phyloP scores from a whole-genome alignment of 2,113 vertebrate genomes.

The Phoxinus phoxinus region DNA sequence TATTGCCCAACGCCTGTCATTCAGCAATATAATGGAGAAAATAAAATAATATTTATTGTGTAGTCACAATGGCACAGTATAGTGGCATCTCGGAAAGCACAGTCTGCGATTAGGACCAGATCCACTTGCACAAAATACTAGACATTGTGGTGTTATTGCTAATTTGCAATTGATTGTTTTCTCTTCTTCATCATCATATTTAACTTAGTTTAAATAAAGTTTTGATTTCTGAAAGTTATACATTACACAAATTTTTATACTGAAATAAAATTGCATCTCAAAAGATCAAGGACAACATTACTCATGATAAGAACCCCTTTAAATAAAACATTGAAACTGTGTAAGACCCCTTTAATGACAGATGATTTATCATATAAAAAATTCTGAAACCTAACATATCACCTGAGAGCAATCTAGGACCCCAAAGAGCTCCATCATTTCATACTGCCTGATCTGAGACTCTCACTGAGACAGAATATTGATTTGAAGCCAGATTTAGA shows the following conservation, averaged over 20 bases:
- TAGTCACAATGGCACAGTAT: not conserved
- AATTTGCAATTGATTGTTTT: not conserved
- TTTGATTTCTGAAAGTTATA: not conserved
- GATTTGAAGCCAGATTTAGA: not conserved
- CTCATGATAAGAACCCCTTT: not conserved
- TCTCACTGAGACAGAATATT: not conserved
- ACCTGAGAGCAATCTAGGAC: not conserved
- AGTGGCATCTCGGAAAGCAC: not conserved
- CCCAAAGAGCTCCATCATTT: not conserved
- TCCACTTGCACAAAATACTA: not conserved
- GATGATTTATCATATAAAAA: too few species aligned
- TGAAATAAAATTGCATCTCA: not conserved
- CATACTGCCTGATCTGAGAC: not conserved
- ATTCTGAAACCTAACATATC: not conserved
- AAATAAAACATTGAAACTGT: not conserved
- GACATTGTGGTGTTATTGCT: too few species aligned
- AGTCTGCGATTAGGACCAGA: not conserved
- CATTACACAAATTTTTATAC: not conserved
- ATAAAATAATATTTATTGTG: slow-evolving; percentile 1
- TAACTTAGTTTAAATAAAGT: not conserved
- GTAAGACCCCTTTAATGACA: not conserved
- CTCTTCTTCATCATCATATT: too few species aligned
- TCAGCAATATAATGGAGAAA: not conserved
- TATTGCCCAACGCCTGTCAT: not conserved
- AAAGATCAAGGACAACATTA: not conserved